phyloP scores from a whole-genome alignment of 2,113 vertebrate genomes.

The Melanostigma gelatinosum region DNA sequence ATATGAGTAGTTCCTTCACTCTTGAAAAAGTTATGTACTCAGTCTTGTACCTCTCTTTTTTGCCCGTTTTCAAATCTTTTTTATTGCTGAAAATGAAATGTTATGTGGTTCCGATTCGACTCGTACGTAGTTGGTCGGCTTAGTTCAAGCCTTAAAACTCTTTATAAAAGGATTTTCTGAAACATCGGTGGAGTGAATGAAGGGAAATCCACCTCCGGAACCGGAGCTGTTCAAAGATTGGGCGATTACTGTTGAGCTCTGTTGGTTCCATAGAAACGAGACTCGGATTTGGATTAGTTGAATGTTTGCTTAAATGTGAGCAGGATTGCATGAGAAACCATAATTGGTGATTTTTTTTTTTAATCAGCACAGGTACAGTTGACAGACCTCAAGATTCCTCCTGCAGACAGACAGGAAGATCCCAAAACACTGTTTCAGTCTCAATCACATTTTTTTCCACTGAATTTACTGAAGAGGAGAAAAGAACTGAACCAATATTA shows the following conservation, averaged over 20 bases:
- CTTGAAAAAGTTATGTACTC: too few relatives aligned
- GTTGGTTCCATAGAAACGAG: too few relatives aligned
- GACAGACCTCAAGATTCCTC: constrained; percentile 27
- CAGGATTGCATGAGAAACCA: background rate
- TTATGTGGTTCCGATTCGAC: too few relatives aligned
- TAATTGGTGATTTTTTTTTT: constrained; percentile 39
- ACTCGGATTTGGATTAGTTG: background rate
- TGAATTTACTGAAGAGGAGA: constrained; percentile 36
- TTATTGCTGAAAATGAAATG: background rate
- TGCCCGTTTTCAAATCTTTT: too few relatives aligned
- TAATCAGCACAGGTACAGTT: constrained; percentile 37
- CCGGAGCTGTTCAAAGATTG: background rate
- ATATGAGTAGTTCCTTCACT: too few relatives aligned
- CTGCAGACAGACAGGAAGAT: constrained; percentile 22
- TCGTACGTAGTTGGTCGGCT: too few relatives aligned
- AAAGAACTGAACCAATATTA: constrained; percentile 18
- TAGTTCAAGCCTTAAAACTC: background rate
- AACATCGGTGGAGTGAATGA: too few relatives aligned
- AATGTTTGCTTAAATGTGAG: background rate
- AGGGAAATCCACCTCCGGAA: background rate
- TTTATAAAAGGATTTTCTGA: background rate
- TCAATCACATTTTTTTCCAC: constrained; percentile 15
- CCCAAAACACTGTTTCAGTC: constrained; percentile 8
- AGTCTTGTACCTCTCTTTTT: background rate
- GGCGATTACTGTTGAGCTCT: background rate